Evolutionary conservation across 2,888 invertebrate genomes (phyloP).

Genomic region (Lepetodrilus schrolli): DNA sequence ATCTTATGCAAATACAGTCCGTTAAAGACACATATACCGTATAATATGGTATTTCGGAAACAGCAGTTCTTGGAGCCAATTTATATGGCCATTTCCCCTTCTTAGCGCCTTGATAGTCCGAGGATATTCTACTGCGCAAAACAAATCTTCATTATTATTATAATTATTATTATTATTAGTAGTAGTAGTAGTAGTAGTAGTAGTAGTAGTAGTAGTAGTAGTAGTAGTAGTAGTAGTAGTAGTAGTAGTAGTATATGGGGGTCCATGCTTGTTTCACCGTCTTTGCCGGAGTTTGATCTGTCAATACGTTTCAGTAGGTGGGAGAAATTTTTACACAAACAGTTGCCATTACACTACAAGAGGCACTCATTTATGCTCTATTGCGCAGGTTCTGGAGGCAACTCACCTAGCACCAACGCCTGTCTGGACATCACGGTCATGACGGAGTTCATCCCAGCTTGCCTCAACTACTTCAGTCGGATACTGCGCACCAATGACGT

Average conservation of each 20-base stretch:
- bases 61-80: neutral
- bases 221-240: conserved; percentile 13
- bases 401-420: neutral
- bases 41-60: too few relatives aligned
- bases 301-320: too few relatives aligned
- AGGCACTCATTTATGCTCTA: too few relatives aligned
- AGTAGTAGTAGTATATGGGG: neutral
- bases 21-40: too few relatives aligned
- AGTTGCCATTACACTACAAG: too few relatives aligned
- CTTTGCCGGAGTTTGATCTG: neutral
- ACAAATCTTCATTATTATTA: too few relatives aligned
- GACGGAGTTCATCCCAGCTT: conserved; percentile 19
- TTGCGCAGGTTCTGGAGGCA: neutral
- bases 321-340: too few relatives aligned
- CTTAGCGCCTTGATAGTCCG: neutral
- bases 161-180: too few relatives aligned
- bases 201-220: neutral
- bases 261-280: too few relatives aligned
- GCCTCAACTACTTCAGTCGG: conserved; percentile 20
- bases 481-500: neutral
- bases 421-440: conserved; percentile 26
- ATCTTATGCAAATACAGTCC: too few relatives aligned
- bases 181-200: neutral
- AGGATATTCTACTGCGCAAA: neutral
- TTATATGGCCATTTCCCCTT: neutral